Evolutionary conservation across 2,113 vertebrate genomes (phyloP), one percentile per base, ranked within the genome.

Genomic region (Nymphicus hollandicus): DNA sequence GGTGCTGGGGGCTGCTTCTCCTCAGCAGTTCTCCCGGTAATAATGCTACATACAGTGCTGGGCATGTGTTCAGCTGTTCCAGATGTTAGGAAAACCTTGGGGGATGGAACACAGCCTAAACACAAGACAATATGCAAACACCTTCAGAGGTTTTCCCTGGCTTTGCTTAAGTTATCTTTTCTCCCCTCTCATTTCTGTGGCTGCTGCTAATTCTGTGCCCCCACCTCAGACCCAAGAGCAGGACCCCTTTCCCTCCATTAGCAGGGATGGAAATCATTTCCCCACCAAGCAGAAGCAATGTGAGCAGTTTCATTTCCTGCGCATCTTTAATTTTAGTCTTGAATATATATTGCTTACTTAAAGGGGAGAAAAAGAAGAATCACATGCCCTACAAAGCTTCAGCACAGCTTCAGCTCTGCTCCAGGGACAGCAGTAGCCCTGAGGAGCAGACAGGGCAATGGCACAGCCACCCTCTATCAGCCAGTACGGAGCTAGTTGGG

Each of bases 311-410:
- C 37, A 96, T 94, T 97, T 96, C 96, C 95, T 95, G 89, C 5
- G 1, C 61, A 73, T 64, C 87, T 92, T 94, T 94, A 87, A 93
- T 94, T 94, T 95, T 52, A 94, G 76, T 44, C 84, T 22, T 93
- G 94, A 96, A 97, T 97, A 94, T 66, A 97, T 94, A 97, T 96
- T 96, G 69, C 95, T 93, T 83, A 72, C 61, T 93, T 96, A 94
- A 83, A 93, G 20, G 39, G 41, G 6, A 5, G 1, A 47, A 41
- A 43, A 55, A 33, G 24, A 71, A 65, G 1, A 25, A 49, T 41
- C 46, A 22, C 43, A 7, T 0, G 24, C 31, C 22, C 44, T 61
- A 7, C 53, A 53, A 73, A 65, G 61, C 35, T 33, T 47, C 80
- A 25, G 56, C 2, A 1, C 41, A 44, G 29, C 22, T 69, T 65